Evolutionary conservation across 2,797 vertebrate species (phyloP).

Genomic region (Gambusia yucatana): DNA sequence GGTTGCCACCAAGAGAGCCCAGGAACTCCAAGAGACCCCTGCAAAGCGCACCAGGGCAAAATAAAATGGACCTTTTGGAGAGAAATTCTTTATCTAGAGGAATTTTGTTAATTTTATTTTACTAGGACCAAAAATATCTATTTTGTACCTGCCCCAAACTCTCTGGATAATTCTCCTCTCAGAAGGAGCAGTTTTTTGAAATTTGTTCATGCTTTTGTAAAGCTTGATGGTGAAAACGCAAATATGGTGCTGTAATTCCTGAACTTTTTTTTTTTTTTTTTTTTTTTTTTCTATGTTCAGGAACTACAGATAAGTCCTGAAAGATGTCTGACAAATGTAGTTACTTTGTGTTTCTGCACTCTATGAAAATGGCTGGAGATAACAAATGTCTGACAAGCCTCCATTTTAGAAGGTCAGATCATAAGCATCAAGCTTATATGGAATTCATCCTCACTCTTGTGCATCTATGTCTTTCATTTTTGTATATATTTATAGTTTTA

Average conservation of each 20-base stretch:
- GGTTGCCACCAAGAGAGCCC: constrained; percentile 68
- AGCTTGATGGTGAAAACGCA: constrained; percentile 51
- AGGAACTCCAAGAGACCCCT: constrained; percentile 60
- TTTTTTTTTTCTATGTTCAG: constrained; percentile 20
- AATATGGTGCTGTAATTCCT: constrained; percentile 37
- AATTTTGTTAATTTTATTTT: constrained; percentile 41
- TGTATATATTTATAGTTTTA: constrained; percentile 53
- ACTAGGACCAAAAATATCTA: constrained; percentile 53
- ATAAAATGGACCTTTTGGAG: constrained; percentile 56
- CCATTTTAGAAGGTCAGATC: constrained; percentile 38
- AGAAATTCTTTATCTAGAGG: constrained; percentile 27
- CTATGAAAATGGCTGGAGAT: constrained; percentile 56
- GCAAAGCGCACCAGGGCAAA: constrained; percentile 83
- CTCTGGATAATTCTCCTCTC: constrained; percentile 40
- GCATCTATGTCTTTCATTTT: constrained; percentile 15
- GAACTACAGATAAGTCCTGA: constrained; percentile 34
- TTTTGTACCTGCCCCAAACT: constrained; percentile 51
- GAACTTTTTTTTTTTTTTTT: constrained; percentile 8
- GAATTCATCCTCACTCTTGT: constrained; percentile 11
- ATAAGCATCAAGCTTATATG: constrained; percentile 8
- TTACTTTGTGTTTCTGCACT: constrained; percentile 47
- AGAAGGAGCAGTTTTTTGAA: constrained; percentile 38
- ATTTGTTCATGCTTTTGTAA: constrained; percentile 55
- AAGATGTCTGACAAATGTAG: constrained; percentile 28
- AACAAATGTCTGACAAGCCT: constrained; percentile 27